A percentile compares a stretch with the other conserved stretches of the same genome.
phyloP scores from a whole-genome alignment of 2,113 vertebrate species.

The Penelope pileata region DNA sequence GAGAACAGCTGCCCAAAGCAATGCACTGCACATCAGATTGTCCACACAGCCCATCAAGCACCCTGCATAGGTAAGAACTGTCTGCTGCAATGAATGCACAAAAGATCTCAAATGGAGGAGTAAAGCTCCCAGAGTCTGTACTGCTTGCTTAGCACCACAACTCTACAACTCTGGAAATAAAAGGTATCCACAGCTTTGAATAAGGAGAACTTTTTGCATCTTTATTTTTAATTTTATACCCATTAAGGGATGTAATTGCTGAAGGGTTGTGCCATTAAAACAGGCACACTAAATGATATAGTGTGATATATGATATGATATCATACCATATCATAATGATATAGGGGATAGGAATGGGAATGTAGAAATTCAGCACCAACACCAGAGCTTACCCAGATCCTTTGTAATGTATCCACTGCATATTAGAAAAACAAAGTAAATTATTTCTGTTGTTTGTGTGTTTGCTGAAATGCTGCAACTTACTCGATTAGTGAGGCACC shows the following conservation, averaged over 20 bases:
- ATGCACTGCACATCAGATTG: not conserved
- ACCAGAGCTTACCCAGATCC: not conserved
- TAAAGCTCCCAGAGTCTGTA: not conserved
- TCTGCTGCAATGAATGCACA: not conserved
- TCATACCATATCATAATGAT: no score
- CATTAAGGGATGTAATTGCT: not conserved
- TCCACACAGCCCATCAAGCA: not conserved
- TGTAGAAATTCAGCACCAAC: not conserved
- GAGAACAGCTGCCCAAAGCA: not conserved
- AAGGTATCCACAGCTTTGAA: not conserved
- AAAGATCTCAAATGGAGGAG: not conserved
- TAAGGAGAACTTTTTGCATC: not conserved
- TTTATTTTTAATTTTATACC: conserved; percentile 13
- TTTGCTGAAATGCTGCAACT: not conserved
- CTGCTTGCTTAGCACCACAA: not conserved
- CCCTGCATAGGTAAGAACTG: not conserved
- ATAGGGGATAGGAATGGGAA: not conserved
- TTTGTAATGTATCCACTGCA: not conserved
- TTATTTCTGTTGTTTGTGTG: not conserved
- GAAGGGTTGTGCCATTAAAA: not conserved
- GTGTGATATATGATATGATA: no score
- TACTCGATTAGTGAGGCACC: not conserved
- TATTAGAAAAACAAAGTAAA: not conserved
- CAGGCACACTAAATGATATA: not conserved
- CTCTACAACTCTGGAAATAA: not conserved